phyloP scores from a whole-genome alignment of 2,888 invertebrate genomes.

The Anagyrus pseudococci region DNA sequence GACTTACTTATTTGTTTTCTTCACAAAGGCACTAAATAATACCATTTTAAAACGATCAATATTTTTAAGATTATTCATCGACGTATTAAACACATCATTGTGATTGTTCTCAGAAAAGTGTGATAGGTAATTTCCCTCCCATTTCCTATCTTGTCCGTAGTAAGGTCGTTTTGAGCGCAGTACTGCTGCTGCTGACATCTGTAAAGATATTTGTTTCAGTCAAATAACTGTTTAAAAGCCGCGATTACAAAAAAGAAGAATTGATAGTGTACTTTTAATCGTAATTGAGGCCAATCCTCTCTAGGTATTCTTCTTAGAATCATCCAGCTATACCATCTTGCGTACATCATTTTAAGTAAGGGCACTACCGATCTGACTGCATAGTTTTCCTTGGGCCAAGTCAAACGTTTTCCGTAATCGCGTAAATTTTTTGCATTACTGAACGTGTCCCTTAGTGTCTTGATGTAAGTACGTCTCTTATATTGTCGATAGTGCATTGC shows the following conservation, averaged over 20 bases:
- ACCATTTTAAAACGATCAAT: conserved; percentile 70
- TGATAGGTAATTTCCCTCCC: conserved; percentile 85
- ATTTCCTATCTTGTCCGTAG: conserved; percentile 80
- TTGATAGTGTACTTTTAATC: conserved; percentile 68
- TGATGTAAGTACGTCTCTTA: conserved; percentile 77
- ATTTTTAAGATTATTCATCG: conserved; percentile 73
- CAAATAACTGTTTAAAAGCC: too few relatives aligned
- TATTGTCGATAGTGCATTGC: conserved; percentile 81
- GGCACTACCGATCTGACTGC: conserved; percentile 71
- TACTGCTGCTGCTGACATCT: conserved; percentile 76
- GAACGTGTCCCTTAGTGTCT: conserved; percentile 70
- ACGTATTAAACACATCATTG: conserved; percentile 70
- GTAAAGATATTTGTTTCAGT: conserved; percentile 15
- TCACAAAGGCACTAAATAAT: conserved; percentile 59
- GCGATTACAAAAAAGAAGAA: neutral
- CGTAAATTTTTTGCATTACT: conserved; percentile 69
- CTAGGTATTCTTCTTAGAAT: conserved; percentile 81
- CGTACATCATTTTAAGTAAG: conserved; percentile 69
- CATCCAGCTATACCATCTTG: conserved; percentile 90
- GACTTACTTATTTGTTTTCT: conserved; percentile 55
- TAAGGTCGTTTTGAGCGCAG: conserved; percentile 71
- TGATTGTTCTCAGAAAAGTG: conserved; percentile 73
- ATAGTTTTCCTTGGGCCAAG: conserved; percentile 84
- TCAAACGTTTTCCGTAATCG: conserved; percentile 80
- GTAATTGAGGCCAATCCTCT: conserved; percentile 87